phyloP scores from a whole-genome alignment of 2,888 invertebrate genomes.

The Caenorhabditis panamensis region DNA sequence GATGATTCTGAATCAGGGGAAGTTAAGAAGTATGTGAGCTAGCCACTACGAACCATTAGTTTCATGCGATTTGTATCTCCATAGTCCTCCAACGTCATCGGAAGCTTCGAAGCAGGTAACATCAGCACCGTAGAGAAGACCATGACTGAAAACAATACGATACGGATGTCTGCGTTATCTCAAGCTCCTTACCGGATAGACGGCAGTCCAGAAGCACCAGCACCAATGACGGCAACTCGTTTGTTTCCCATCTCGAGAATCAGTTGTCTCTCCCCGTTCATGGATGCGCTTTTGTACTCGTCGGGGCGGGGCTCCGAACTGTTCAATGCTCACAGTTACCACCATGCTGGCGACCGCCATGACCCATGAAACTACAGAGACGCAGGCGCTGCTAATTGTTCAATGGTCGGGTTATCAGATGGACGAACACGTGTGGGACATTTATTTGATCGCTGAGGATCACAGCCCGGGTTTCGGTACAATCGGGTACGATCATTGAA shows the following conservation, averaged over 20 bases:
- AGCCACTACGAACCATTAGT: slow-evolving; percentile 53
- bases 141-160: slow-evolving; percentile 46
- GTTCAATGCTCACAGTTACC: slow-evolving; percentile 35
- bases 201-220: slow-evolving; percentile 69
- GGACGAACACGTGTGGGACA: slow-evolving; percentile 45
- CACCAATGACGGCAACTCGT: slow-evolving; percentile 62
- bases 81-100: slow-evolving; percentile 81
- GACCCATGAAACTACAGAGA: slow-evolving; percentile 52
- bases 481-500: slow-evolving; percentile 53
- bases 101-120: slow-evolving; percentile 81
- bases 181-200: slow-evolving; percentile 57
- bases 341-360: slow-evolving; percentile 34
- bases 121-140: slow-evolving; percentile 77
- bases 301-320: slow-evolving; percentile 21
- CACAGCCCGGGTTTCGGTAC: slow-evolving; percentile 26
- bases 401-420: slow-evolving; percentile 38
- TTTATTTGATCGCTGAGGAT: slow-evolving; percentile 28
- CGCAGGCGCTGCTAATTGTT: slow-evolving; percentile 34
- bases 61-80: slow-evolving; percentile 76
- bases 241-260: slow-evolving; percentile 32
- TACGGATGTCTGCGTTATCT: not conserved
- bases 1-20: slow-evolving; percentile 71
- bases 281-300: slow-evolving; percentile 39
- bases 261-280: not conserved
- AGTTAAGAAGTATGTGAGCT: not conserved